These are phyloP conservation scores for Pseudonaja textilis DNA, from an alignment of 2,113 vertebrate species.

Conservation along the genomic window DNA sequence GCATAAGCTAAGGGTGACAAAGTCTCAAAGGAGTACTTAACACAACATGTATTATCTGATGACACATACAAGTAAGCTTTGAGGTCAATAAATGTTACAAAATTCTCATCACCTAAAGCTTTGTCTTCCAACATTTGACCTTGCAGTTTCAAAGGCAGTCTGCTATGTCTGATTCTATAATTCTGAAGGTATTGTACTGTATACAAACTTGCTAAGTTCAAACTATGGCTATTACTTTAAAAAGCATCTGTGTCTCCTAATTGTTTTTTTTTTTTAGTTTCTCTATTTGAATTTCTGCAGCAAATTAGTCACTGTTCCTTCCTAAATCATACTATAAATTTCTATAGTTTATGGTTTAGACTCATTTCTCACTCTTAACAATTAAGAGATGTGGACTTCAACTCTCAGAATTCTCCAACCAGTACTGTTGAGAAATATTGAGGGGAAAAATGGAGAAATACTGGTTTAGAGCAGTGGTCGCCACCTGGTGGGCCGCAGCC, in stretches of 20 bases:
- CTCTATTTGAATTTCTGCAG: background rate
- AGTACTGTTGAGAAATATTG: background rate
- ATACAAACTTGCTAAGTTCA: background rate
- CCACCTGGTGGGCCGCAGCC: no score
- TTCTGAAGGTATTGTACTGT: background rate
- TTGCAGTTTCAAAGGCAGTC: background rate
- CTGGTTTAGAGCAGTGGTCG: background rate
- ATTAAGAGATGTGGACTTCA: background rate
- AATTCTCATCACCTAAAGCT: background rate
- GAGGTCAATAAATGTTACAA: background rate
- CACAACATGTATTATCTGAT: conserved; percentile 24
- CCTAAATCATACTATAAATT: background rate
- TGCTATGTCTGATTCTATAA: background rate
- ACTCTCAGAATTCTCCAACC: background rate
- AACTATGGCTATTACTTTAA: background rate
- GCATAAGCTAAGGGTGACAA: conserved; percentile 18
- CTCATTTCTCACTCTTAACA: background rate
- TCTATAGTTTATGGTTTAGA: background rate
- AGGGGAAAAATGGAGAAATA: background rate
- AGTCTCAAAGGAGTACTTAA: conserved; percentile 30
- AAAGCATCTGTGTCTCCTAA: background rate
- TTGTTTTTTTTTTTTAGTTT: background rate
- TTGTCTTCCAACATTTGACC: background rate
- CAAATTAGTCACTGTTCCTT: background rate
- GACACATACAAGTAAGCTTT: background rate